These are phyloP conservation scores for Lymantria dispar DNA, from an alignment of 2,888 invertebrate species.

Conservation along the genomic window DNA sequence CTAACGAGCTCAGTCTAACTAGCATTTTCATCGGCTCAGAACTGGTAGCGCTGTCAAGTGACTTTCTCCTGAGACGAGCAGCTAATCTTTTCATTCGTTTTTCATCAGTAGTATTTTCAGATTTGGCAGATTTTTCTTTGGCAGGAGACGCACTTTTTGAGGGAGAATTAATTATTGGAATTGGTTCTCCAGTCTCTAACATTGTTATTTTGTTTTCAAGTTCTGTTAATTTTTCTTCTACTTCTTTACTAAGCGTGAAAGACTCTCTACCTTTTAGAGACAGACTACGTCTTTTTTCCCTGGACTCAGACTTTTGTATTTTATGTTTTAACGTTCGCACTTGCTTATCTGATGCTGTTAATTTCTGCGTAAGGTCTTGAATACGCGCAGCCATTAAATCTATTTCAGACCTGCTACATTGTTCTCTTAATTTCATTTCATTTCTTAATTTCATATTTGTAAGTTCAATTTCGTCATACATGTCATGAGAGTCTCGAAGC, in stretches of 20 bases:
- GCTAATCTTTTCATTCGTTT: conserved; percentile 78
- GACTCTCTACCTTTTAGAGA: conserved; percentile 93
- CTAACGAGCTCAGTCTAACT: conserved; percentile 88
- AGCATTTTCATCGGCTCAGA: conserved; percentile 91
- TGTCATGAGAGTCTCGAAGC: conserved; percentile 89
- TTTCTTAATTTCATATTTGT: conserved; percentile 89
- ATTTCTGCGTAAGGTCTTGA: conserved; percentile 91
- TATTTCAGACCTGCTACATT: conserved; percentile 87
- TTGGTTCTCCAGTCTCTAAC: conserved; percentile 79
- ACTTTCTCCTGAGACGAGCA: conserved; percentile 86
- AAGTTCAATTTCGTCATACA: conserved; percentile 90
- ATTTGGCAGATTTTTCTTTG: conserved; percentile 79
- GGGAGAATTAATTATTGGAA: conserved; percentile 70
- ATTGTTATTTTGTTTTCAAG: conserved; percentile 89
- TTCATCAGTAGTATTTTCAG: conserved; percentile 72
- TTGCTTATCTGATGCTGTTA: conserved; percentile 91
- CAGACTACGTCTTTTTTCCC: conserved; percentile 90
- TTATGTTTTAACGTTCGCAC: conserved; percentile 90
- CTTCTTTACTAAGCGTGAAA: conserved; percentile 90
- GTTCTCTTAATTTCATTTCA: conserved; percentile 85
- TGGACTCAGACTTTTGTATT: conserved; percentile 88
- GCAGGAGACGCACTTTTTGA: conserved; percentile 80
- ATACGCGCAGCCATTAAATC: conserved; percentile 92
- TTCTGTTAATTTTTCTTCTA: conserved; percentile 92
- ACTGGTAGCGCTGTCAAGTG: conserved; percentile 89